Evolutionary conservation across 2,888 invertebrate genomes (phyloP), one percentile per base, ranked within the genome.

Genomic region (Synergus umbraculus): DNA sequence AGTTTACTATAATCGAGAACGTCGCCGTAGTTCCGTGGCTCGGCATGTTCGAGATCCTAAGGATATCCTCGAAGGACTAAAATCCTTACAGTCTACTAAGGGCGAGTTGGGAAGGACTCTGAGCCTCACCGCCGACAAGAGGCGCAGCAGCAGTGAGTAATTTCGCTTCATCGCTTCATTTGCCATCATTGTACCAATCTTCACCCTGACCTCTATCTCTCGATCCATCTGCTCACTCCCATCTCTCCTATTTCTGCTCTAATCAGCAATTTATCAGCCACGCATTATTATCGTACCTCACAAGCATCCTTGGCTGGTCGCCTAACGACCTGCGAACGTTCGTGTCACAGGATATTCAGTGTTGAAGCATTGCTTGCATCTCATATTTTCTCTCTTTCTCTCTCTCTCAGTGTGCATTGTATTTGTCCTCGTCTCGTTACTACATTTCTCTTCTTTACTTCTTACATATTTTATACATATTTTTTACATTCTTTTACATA

Each of bases 31-130:
- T 87, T 97, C 97, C 79, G 96, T 96, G 90, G 96, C 96, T 65
- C 95, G 96, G 64, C 93, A 93, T 84, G 89, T 93, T 84, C 95
- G 96, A 86, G 97, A 97, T 92, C 97, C 97, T 1, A 97, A 97
- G 91, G 97, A 97, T 92, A 96, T 97, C 87, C 78, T 90, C 2
- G 90, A 90, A 54, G 88, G 87, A 18, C 92, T 97, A 84, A 96
- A 96, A 87, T 96, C 95, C 44, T 92, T 97, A 86, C 97, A 97
- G 89, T 86, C 88, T 13, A 95, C 96, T 80, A 97, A 97, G 84
- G 97, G 96, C 76, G 97, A 97, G 91, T 93, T 97, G 66, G 96
- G 96, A 78, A 94, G 97, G 80, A 96, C 97, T 78, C 96, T 97
- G 94, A 97, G 97, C 89, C 94, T 97, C 86, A 95, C 96, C 77